phyloP scores from a whole-genome alignment of 2,797 vertebrate species.

The Hyperoplus immaculatus region DNA sequence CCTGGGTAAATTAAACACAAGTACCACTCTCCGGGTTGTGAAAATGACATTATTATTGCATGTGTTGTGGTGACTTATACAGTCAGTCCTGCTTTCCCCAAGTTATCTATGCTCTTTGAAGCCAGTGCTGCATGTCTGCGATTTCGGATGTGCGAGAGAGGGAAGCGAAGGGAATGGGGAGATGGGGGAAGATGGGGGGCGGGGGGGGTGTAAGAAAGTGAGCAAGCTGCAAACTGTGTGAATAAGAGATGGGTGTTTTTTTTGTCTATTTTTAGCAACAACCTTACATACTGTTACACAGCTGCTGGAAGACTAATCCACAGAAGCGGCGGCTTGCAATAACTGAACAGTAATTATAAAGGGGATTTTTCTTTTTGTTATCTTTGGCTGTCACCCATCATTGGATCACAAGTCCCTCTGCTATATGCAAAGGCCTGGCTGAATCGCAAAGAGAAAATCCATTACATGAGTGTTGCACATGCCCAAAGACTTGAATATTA shows the following conservation, averaged over 20 bases:
- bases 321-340: conserved; percentile 66
- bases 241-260: conserved; percentile 72
- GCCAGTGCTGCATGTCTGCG: conserved; percentile 71
- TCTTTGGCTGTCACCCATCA: conserved; percentile 80
- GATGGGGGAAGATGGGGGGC: conserved; percentile 14
- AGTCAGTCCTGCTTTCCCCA: conserved; percentile 61
- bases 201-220: conserved; percentile 57
- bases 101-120: conserved; percentile 86
- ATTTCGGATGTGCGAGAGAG: conserved; percentile 63
- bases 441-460: conserved; percentile 62
- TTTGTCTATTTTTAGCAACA: conserved; percentile 78
- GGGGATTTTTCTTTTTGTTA: conserved; percentile 65
- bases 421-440: conserved; percentile 60
- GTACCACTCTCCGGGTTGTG: conserved; percentile 38
- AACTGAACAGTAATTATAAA: conserved; percentile 74
- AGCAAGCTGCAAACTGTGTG: conserved; percentile 72
- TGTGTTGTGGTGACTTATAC: conserved; percentile 70
- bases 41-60: conserved; percentile 66
- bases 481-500: conserved; percentile 77
- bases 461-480: conserved; percentile 67
- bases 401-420: conserved; percentile 74
- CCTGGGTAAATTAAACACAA: conserved; percentile 42
- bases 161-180: conserved; percentile 36
- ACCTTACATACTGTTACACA: conserved; percentile 69
- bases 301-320: conserved; percentile 76